phyloP scores from a whole-genome alignment of 2,888 invertebrate genomes.

The Pyrrhosoma nymphula region DNA sequence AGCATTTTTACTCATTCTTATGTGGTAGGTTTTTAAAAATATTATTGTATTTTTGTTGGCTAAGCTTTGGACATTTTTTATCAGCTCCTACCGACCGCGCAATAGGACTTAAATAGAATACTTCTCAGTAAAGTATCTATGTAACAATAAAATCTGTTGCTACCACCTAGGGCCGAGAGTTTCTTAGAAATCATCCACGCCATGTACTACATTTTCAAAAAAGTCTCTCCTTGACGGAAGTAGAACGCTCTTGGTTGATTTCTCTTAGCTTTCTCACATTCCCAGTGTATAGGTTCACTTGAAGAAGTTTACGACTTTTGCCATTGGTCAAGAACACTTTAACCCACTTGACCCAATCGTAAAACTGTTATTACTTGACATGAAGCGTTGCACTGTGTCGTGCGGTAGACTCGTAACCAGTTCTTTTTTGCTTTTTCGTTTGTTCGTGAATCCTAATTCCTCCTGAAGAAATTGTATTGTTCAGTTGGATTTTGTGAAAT shows the following conservation, averaged over 20 bases:
- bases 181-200: background rate
- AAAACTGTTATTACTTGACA: background rate
- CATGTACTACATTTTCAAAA: background rate
- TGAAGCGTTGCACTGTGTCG: background rate
- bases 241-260: background rate
- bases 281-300: background rate
- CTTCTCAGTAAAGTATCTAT: too few relatives aligned
- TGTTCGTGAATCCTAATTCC: too few relatives aligned
- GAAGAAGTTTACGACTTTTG: background rate
- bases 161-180: background rate
- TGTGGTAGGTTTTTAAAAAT: too few relatives aligned
- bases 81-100: too few relatives aligned
- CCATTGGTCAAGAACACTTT: background rate
- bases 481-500: too few relatives aligned
- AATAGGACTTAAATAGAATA: too few relatives aligned
- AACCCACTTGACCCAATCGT: background rate
- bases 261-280: background rate
- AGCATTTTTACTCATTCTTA: too few relatives aligned
- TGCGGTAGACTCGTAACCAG: background rate
- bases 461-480: too few relatives aligned
- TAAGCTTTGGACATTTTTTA: too few relatives aligned
- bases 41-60: too few relatives aligned
- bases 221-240: background rate
- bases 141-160: too few relatives aligned
- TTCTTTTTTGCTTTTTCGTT: too few relatives aligned